Percentiles rank a stretch among this genome's conserved stretches.
These are phyloP conservation scores for Blastomussa wellsi DNA, from an alignment of 92 coral and sea anemone genomes.

Conservation along the genomic window DNA sequence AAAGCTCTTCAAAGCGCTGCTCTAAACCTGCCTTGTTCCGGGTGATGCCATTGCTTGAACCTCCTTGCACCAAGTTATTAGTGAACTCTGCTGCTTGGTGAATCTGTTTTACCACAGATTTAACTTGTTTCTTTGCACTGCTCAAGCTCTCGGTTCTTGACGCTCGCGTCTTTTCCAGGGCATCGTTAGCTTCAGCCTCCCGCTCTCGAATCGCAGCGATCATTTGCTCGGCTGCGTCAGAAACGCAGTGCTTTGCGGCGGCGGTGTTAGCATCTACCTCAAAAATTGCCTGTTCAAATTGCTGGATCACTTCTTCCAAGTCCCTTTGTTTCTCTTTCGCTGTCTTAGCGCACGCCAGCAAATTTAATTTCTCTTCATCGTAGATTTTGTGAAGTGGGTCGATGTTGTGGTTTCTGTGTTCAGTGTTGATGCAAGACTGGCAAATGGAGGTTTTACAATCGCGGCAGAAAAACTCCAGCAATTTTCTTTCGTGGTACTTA, in stretches of 20 bases:
- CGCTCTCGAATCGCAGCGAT: neutral
- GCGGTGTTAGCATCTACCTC: neutral
- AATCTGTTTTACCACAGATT: neutral
- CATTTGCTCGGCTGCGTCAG: constrained; percentile 8
- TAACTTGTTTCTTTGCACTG: neutral
- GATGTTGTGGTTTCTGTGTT: neutral
- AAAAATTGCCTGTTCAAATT: neutral
- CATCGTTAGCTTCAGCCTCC: neutral
- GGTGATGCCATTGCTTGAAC: neutral
- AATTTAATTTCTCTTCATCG: neutral
- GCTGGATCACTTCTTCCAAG: neutral
- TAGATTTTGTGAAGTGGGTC: neutral
- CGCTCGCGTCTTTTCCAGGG: neutral
- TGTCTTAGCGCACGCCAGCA: neutral
- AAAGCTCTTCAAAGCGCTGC: neutral
- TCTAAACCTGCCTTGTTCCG: neutral
- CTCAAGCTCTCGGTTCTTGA: neutral
- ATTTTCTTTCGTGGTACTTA: neutral
- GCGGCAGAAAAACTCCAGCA: neutral
- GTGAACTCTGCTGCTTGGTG: constrained; percentile 17
- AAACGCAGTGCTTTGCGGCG: neutral
- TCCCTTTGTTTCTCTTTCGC: neutral
- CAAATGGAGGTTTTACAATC: neutral
- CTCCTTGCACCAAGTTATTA: neutral
- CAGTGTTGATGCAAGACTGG: neutral